Conservation (phyloP, 2,113 vertebrate genomes). For the cat (Felis catus) region F.catus_Fca126_mat1.0 CM031412.1:161693001-161693500, state of each 20-base stretch:
- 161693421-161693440: no score
- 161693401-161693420: no score
- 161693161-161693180: background rate
- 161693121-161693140: background rate
- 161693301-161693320: background rate
- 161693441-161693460: no score
- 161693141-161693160: background rate
- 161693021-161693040: no score
- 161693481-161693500: no score
- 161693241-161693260: conserved; percentile 6
- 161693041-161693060: no score
- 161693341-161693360: background rate
- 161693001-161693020: no score
- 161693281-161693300: background rate
- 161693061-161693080: background rate
- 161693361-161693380: no score
- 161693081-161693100: background rate
- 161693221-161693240: conserved; percentile 41
- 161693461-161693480: no score
- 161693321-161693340: background rate
- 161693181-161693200: background rate
- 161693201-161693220: conserved; percentile 11
- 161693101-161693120: conserved; percentile 13
- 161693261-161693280: background rate
- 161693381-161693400: no score